Conservation (phyloP, 2,888 invertebrate species). For the Megalurothrips usitatus region DNA sequence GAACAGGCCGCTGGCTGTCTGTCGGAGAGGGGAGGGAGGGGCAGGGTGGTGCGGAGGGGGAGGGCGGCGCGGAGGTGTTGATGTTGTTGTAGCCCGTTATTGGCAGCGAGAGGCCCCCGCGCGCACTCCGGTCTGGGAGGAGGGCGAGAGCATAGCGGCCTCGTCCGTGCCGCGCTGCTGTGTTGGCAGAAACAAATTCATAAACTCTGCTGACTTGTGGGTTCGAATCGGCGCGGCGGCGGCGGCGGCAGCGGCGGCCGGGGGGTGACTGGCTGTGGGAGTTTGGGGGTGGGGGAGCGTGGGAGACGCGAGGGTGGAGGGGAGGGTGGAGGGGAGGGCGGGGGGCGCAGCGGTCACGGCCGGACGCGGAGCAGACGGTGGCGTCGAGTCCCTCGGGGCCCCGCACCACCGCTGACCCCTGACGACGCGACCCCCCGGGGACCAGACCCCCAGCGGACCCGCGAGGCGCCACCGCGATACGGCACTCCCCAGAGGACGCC, state of each 20-base stretch:
- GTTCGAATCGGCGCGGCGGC: not conserved
- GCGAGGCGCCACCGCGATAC: too few relatives aligned
- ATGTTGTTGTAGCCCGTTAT: not conserved
- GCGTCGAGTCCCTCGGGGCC: not conserved
- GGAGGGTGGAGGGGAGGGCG: not conserved
- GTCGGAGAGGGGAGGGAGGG: not conserved
- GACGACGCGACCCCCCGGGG: not conserved
- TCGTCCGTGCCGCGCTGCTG: too few relatives aligned
- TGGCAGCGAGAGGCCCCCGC: not conserved
- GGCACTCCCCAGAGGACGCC: too few relatives aligned
- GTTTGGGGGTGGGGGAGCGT: not conserved
- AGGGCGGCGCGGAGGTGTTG: slow-evolving; percentile 9
- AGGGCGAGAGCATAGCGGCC: too few relatives aligned
- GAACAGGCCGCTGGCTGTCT: not conserved
- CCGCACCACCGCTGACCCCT: not conserved
- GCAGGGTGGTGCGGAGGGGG: not conserved
- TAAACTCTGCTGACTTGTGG: slow-evolving; percentile 22
- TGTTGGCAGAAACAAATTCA: slow-evolving; percentile 12
- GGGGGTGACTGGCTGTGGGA: not conserved
- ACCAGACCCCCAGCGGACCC: too few relatives aligned
- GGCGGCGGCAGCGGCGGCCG: not conserved
- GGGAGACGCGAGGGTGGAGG: not conserved
- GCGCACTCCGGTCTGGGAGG: not conserved
- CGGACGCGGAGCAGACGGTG: not conserved
- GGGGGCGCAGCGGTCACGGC: not conserved